Percentiles rank a stretch among this genome's conserved stretches.
Evolutionary conservation across 2,888 invertebrate genomes (phyloP).

Genomic region (Argyresthia goedartella): DNA sequence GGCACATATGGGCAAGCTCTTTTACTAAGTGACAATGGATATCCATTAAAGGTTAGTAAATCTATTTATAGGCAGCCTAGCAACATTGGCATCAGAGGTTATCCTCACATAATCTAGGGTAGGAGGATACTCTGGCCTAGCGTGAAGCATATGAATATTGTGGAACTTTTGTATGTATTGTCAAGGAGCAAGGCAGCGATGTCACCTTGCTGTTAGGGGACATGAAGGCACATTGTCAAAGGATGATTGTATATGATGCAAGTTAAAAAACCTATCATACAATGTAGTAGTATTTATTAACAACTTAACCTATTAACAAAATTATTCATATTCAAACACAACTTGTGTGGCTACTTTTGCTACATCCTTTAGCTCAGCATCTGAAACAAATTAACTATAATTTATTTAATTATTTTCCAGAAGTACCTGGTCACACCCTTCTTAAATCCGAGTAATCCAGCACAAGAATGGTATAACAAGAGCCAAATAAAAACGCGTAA

Average conservation of each 20-base stretch:
- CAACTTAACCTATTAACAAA: too few relatives aligned
- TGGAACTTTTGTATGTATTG: too few relatives aligned
- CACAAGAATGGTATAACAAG: background rate
- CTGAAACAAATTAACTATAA: background rate
- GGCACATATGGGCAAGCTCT: background rate
- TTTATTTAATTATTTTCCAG: background rate
- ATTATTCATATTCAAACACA: too few relatives aligned
- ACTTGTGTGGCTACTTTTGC: background rate
- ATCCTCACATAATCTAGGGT: background rate
- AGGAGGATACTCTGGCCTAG: background rate
- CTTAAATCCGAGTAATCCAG: background rate
- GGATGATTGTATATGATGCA: background rate
- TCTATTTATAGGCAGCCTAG: background rate
- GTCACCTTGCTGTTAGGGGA: too few relatives aligned
- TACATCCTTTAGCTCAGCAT: background rate
- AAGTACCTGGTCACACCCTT: background rate
- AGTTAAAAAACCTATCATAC: background rate
- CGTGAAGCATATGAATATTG: background rate
- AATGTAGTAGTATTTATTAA: background rate
- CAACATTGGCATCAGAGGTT: background rate
- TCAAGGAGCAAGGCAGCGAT: too few relatives aligned
- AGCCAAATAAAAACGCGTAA: conserved; percentile 7
- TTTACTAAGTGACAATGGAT: conserved; percentile 9
- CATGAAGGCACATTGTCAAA: too few relatives aligned
- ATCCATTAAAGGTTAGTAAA: background rate